Evolutionary conservation across 1,140 invertebrate species (phyloP), one percentile per base, ranked within the genome.

Genomic region (Carcinoscorpius rotundicauda): DNA sequence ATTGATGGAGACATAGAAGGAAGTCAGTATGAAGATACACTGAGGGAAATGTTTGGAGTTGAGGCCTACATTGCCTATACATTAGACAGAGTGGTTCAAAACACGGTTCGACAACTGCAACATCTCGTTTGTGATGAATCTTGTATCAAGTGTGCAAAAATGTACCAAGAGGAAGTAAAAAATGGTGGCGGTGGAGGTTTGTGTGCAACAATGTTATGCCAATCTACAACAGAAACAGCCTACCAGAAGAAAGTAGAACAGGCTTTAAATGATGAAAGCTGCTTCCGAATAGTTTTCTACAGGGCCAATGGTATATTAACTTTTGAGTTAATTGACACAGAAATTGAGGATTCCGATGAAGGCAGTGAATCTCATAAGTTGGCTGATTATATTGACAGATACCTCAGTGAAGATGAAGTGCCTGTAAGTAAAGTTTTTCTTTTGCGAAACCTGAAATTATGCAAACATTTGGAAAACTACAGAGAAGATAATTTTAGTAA

Each of bases 21-120:
- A 4, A 85, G 84, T 58, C 83, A 86, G 0, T 98, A 92, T 76
- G 95, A 98, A 76, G 95, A 98, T 74, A 90, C 89, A 3, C 81
- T 97, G 52, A 76, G 95, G 53, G 93, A 97, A 79, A 95, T 98
- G 91, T 95, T 97, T 77, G 93, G 93, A 62, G 97, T 97, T 69
- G 88, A 97, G 75, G 95, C 94, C 0, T 98, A 96, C 74, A 86
- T 93, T 62, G 87, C 88, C 10, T 96, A 93, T 73, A 95, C 92
- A 55, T 80, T 95, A 72, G 92, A 96, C 75, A 93, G 93, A 80
- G 81, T 96, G 10, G 89, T 97, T 4, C 86, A 86, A 58, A 90
- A 91, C 75, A 87, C 91, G 66, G 92, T 96, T 4, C 81, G 92
- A 78, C 82, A 68, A 84, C 80, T 97, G 67, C 93, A 97, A 76